Conservation (phyloP, 2,113 vertebrate genomes). For the Aplodontia rufa region DNA sequence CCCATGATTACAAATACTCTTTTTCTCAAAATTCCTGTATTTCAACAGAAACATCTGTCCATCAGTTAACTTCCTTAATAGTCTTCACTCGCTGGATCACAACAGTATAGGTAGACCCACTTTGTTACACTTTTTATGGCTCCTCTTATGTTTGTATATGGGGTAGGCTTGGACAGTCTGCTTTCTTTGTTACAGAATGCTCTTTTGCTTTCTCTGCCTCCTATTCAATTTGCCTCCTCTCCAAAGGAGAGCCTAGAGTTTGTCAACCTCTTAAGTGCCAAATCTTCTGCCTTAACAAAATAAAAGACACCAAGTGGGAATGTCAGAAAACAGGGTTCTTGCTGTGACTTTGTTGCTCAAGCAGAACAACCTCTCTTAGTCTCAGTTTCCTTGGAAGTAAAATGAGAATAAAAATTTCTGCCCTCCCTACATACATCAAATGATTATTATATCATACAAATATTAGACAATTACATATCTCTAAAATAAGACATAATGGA, state of each 20-base stretch:
- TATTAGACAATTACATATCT: neutral
- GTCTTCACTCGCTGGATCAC: neutral
- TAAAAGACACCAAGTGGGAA: neutral
- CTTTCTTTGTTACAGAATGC: neutral
- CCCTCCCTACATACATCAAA: neutral
- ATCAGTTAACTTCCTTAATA: neutral
- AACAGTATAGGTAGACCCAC: neutral
- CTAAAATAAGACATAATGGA: neutral
- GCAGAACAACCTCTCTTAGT: neutral
- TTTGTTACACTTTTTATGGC: neutral
- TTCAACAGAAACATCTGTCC: neutral
- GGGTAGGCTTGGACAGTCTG: neutral
- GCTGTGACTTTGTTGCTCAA: neutral
- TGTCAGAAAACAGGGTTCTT: neutral
- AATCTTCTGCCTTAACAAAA: neutral
- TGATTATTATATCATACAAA: neutral
- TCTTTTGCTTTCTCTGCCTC: neutral
- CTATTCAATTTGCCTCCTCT: neutral
- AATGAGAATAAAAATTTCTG: neutral
- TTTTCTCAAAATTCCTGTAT: constrained; percentile 9
- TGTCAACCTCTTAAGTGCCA: neutral
- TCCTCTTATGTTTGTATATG: neutral
- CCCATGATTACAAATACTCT: neutral
- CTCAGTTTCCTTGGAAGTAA: neutral
- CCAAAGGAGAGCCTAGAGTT: neutral